phyloP scores from a whole-genome alignment of 2,888 invertebrate species.

The Mythimna pallens region DNA sequence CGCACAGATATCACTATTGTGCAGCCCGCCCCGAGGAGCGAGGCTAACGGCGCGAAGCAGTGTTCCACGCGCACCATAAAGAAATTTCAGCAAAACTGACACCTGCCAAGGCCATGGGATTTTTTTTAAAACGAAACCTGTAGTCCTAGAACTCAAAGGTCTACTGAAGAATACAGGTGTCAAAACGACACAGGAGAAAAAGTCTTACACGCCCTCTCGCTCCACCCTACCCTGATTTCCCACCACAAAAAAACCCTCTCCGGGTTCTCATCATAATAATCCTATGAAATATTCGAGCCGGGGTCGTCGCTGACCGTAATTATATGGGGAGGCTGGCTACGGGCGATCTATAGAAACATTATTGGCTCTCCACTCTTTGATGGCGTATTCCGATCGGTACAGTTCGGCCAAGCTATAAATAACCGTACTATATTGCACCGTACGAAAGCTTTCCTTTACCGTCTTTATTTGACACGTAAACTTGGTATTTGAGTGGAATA shows the following conservation, averaged over 20 bases:
- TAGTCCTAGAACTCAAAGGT: no score
- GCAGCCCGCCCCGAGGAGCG: no score
- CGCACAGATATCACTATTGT: no score
- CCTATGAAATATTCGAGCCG: slow-evolving; percentile 67
- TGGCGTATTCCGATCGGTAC: slow-evolving; percentile 51
- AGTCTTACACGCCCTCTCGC: no score
- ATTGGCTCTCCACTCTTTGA: slow-evolving; percentile 64
- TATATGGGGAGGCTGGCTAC: slow-evolving; percentile 68
- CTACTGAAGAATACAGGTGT: no score
- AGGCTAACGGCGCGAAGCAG: no score
- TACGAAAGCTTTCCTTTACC: slow-evolving; percentile 43
- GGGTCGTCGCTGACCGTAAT: slow-evolving; percentile 70
- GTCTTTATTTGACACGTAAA: slow-evolving; percentile 38
- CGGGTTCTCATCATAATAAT: slow-evolving; percentile 66
- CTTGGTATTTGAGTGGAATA: slow-evolving; percentile 34
- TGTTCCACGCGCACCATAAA: no score
- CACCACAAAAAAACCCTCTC: not conserved
- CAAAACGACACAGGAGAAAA: no score
- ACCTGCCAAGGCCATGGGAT: no score
- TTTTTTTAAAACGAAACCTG: no score
- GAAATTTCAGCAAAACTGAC: no score
- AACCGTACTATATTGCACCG: slow-evolving; percentile 37
- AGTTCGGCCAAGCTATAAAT: slow-evolving; percentile 37
- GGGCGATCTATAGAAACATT: slow-evolving; percentile 70
- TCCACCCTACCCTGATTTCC: no score